These are phyloP conservation scores for Micrasema minimum DNA, from an alignment of 1,140 invertebrate species.

Conservation along the genomic window DNA sequence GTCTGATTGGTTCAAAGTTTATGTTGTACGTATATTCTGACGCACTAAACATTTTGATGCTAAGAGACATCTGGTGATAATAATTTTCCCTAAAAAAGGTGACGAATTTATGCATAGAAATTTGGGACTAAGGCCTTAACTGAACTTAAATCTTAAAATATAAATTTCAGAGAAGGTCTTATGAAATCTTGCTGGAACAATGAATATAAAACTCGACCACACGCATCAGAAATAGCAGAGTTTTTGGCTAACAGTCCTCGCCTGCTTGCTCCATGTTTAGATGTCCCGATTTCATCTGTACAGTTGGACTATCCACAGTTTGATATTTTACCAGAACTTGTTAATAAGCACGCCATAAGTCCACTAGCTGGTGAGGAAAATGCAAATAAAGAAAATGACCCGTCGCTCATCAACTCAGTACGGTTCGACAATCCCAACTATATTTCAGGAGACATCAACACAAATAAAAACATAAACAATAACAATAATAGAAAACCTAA, in stretches of 20 bases:
- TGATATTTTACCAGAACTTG: slow-evolving; percentile 41
- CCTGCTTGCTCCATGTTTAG: slow-evolving; percentile 82
- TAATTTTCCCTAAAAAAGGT: too few relatives aligned
- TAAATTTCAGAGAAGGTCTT: slow-evolving; percentile 71
- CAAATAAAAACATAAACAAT: slow-evolving; percentile 21
- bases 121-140: too few relatives aligned
- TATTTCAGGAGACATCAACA: slow-evolving; percentile 43
- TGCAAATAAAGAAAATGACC: slow-evolving; percentile 35
- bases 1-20: too few relatives aligned
- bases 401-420: slow-evolving; percentile 39
- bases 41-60: too few relatives aligned
- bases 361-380: slow-evolving; percentile 17
- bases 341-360: slow-evolving; percentile 32
- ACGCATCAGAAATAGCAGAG: slow-evolving; percentile 82
- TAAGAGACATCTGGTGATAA: too few relatives aligned
- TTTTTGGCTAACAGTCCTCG: slow-evolving; percentile 80
- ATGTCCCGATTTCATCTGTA: slow-evolving; percentile 79
- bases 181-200: slow-evolving; percentile 82
- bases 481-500: slow-evolving; percentile 30
- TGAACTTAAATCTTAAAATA: too few relatives aligned
- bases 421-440: slow-evolving; percentile 51
- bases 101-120: too few relatives aligned
- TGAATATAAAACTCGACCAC: slow-evolving; percentile 76
- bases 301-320: slow-evolving; percentile 62
- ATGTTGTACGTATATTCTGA: too few relatives aligned